phyloP scores from a whole-genome alignment of 1,140 invertebrate species.

The Ditylenchus dipsaci region DNA sequence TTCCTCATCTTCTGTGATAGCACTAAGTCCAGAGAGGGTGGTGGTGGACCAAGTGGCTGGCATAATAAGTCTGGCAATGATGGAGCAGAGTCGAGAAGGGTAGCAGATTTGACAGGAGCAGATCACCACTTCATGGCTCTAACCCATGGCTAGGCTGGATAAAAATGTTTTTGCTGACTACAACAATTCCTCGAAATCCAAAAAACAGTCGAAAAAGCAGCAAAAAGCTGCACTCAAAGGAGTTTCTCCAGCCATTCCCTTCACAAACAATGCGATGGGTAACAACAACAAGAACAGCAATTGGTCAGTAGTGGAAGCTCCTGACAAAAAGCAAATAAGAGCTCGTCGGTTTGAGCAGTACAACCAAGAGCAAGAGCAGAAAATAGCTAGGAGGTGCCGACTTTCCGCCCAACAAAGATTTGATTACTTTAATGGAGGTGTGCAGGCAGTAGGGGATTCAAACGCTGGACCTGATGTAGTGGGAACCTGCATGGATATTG shows the following conservation, averaged over 20 bases:
- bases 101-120: too few species aligned
- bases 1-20: too few species aligned
- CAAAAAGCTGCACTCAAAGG: not conserved
- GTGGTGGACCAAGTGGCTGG: too few species aligned
- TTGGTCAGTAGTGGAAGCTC: constrained; percentile 23
- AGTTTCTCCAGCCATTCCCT: not conserved
- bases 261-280: not conserved
- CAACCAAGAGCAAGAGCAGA: not conserved
- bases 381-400: not conserved
- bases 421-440: constrained; percentile 10
- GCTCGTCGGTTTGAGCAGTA: constrained; percentile 31
- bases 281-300: constrained; percentile 28
- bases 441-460: not conserved
- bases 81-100: too few species aligned
- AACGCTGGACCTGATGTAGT: constrained; percentile 6
- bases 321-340: not conserved
- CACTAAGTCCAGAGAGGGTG: too few species aligned
- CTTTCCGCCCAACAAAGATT: not conserved
- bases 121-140: too few species aligned
- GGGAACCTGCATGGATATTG: constrained; percentile 40
- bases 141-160: too few species aligned
- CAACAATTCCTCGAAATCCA: not conserved
- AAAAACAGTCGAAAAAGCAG: not conserved
- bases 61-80: too few species aligned
- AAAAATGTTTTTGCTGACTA: too few species aligned